Conservation (phyloP, 2,888 invertebrate genomes). For the Melinaea menophilus region DNA sequence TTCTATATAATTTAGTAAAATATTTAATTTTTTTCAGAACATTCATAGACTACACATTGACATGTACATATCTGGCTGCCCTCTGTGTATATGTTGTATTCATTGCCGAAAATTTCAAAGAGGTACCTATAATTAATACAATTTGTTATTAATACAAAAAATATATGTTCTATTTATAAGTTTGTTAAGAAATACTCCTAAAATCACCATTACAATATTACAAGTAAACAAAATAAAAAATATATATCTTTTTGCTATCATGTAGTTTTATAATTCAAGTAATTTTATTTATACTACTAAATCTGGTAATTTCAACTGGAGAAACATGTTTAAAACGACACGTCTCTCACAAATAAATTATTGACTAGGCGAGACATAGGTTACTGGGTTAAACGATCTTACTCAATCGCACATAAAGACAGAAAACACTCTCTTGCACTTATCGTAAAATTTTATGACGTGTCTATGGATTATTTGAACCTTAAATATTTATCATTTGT, state of each 20-base stretch:
- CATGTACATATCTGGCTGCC: constrained; percentile 82
- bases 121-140: constrained; percentile 59
- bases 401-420: background rate
- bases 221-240: too few relatives aligned
- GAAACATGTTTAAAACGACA: background rate
- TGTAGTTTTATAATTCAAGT: too few relatives aligned
- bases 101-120: constrained; percentile 81
- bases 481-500: background rate
- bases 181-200: too few relatives aligned
- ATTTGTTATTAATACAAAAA: background rate
- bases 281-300: too few relatives aligned
- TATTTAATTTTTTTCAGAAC: constrained; percentile 64
- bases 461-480: background rate
- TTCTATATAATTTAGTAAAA: too few relatives aligned
- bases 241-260: too few relatives aligned
- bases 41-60: constrained; percentile 81
- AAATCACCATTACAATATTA: too few relatives aligned
- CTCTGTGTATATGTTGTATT: constrained; percentile 88
- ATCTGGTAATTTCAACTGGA: too few relatives aligned
- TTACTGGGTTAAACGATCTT: background rate
- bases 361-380: background rate
- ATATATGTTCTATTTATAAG: background rate
- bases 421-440: constrained; percentile 1
- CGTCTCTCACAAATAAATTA: background rate
- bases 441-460: constrained; percentile 2